These are phyloP conservation scores for Clitarchus hookeri DNA, from an alignment of 2,888 invertebrate species.

Conservation along the genomic window DNA sequence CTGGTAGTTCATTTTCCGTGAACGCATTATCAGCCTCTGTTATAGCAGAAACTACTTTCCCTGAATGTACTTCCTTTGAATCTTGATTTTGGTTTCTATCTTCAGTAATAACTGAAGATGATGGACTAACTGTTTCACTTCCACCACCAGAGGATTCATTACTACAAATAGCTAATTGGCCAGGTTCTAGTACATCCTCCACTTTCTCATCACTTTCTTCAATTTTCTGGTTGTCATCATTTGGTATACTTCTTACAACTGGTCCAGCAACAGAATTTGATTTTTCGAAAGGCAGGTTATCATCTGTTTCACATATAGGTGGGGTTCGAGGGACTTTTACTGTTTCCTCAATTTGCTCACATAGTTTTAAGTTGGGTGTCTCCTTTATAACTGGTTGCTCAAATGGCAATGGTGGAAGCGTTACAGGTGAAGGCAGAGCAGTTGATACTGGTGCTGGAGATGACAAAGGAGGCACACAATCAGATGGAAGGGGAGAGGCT, in stretches of 20 bases:
- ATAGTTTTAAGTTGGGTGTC: not conserved
- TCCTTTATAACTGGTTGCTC: not conserved
- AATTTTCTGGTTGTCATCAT: not conserved
- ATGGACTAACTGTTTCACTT: not conserved
- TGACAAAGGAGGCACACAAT: conserved; percentile 24
- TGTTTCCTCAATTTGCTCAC: not conserved
- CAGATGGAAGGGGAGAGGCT: conserved; percentile 37
- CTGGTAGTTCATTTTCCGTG: not conserved
- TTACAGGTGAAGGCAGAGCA: conserved; percentile 26
- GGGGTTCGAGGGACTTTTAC: not conserved
- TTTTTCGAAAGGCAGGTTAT: not conserved
- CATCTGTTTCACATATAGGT: not conserved
- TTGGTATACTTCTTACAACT: not conserved
- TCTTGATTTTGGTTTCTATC: not conserved
- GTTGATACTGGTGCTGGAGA: not conserved
- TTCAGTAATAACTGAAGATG: not conserved
- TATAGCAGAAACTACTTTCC: not conserved
- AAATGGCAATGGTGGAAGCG: conserved; percentile 24
- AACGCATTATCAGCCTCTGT: not conserved
- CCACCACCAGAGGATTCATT: not conserved
- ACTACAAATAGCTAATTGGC: not conserved
- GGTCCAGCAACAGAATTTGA: not conserved
- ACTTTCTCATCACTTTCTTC: not conserved
- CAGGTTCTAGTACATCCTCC: not conserved
- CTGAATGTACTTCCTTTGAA: not conserved